A percentile compares a stretch with the other conserved stretches of the same genome.
These are phyloP conservation scores for Terrapene triunguis DNA, from an alignment of 2,113 vertebrate species.

Conservation along the genomic window DNA sequence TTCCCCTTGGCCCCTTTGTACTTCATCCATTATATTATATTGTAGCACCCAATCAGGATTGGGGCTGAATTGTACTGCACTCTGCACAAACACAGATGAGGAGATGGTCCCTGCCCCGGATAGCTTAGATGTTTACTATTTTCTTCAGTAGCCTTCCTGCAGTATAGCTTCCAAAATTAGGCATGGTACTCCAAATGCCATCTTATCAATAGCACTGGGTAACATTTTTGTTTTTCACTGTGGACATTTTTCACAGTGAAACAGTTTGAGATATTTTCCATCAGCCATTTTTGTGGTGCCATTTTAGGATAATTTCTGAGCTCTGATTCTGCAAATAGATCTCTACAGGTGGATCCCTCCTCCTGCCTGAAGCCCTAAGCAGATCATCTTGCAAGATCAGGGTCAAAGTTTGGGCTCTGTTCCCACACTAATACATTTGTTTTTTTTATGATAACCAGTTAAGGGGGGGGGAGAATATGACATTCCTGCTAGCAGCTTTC, in stretches of 20 bases:
- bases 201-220: neutral
- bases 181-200: neutral
- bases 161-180: neutral
- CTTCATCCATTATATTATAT: neutral
- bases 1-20: rapidly evolving
- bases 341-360: neutral
- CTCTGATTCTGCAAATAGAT: neutral
- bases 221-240: neutral
- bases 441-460: neutral
- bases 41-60: neutral
- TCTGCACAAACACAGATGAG: neutral
- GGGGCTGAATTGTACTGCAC: neutral
- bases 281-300: neutral
- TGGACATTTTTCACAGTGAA: neutral
- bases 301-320: neutral
- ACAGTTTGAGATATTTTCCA: neutral
- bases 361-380: neutral
- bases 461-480: neutral
- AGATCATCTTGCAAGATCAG: neutral
- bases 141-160: neutral
- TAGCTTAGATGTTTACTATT: rapidly evolving
- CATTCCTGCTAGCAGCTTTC: neutral
- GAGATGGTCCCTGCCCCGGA: rapidly evolving
- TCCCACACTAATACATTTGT: neutral
- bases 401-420: neutral